Evolutionary conservation across 2,113 vertebrate species (phyloP), one percentile per base, ranked within the genome.

Genomic region (Lepisosteus osseus): DNA sequence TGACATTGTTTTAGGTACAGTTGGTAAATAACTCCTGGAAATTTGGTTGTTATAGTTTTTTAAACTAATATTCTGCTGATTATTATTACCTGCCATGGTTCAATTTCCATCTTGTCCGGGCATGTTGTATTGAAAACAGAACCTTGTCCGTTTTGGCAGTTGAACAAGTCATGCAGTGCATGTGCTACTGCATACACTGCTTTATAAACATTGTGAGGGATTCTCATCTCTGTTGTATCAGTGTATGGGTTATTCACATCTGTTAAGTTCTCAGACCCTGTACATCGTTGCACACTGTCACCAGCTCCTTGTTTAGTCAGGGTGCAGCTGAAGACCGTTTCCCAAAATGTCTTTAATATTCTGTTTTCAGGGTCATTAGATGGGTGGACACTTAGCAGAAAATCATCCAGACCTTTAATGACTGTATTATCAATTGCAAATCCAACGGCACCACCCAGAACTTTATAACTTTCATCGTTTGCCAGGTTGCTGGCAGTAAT

Each of bases 141-240:
- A 76, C 86, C 85, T 64, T 65, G 77, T 14, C 78, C 80, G 43
- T 82, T 79, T 62, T 79, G 4, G 78, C 88, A 89, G 3, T 81
- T 79, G 68, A 88, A 13, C 15, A 88, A 51, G 11, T 70, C 6
- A 12, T 81, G 79, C 7, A 89, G 64, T 15, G 87, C 82, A 72
- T 88, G 63, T 40, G 86, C 86, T 45, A 86, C 69, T 17, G 80
- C 56, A 72, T 84, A 87, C 6, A 85, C 83, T 3, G 78, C 77
- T 76, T 80, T 84, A 64, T 89, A 89, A 8, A 89, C 74, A 70
- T 83, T 86, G 72, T 84, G 84, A 67, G 80, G 83, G 43, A 69
- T 54, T 71, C 83, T 80, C 66, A 84, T 84, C 47, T 78, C 41
- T 69, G 67, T 67, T 56, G 83, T 78, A 3, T 83, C 80, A 41